Evolutionary conservation across 2,888 invertebrate genomes (phyloP), one percentile per base, ranked within the genome.

Genomic region (Atethmia centrago): DNA sequence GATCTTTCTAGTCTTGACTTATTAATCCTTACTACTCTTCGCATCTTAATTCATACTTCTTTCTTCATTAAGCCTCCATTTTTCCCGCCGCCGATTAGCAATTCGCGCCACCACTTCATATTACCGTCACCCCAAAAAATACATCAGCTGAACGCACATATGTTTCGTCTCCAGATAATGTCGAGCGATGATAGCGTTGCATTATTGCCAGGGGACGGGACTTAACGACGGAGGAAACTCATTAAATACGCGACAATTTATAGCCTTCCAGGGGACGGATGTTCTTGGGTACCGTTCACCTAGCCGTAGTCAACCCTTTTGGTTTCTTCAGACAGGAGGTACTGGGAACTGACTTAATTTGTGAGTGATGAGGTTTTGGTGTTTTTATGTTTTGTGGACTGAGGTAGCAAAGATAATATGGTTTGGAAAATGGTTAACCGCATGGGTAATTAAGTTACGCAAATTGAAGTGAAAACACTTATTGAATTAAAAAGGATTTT

Each of bases 241-340:
- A 94, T 95, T 95, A 95, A 95, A 94, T 94, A 93, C 90, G 89
- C 89, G 90, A 88, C 89, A 92, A 95, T 95, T 95, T 95, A 95
- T 94, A 86, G 88, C 89, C 86, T 86, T 69, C 84, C 83, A 82
- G 89, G 93, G 91, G 89, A 85, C 90, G 91, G 90, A 89, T 88
- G 89, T 87, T 80, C 82, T 82, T 84, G 82, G 74, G 72, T 82
- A 77, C 73, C 77, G 72, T 71, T 75, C 77, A 70, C 75, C 76
- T 86, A 21, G 64, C 9, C 64, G 16, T 40, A 51, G 40, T n/a
- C 49, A 85, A 82, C 78, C 82, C 82, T 85, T 85, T 68, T 61
- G 69, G 84, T 81, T 81, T 76, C 77, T 74, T 75, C 28, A 65
- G 31, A 58, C 64, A 36, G 55, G 45, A 45, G 56, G 55, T 53